These are phyloP conservation scores for Nomada fucata DNA, from an alignment of 2,888 invertebrate genomes.

Conservation along the genomic window DNA sequence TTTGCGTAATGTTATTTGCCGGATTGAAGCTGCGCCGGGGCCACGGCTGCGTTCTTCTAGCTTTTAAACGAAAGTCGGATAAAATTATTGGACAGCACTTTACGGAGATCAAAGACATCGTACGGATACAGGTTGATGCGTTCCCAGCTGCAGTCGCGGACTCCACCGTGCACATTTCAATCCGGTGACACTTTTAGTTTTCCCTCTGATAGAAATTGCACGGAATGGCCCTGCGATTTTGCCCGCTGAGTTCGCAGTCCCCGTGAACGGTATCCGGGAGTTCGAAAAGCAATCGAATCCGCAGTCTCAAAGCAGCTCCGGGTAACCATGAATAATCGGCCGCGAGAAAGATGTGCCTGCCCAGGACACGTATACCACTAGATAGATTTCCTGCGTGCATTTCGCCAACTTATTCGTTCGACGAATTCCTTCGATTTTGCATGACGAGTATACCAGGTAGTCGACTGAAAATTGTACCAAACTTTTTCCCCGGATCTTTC, in stretches of 20 bases:
- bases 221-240: neutral
- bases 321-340: slow-evolving; percentile 20
- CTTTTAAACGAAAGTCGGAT: no score
- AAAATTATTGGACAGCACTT: neutral
- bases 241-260: slow-evolving; percentile 13
- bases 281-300: slow-evolving; percentile 9
- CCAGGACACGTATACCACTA: neutral
- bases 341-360: neutral
- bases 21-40: no score
- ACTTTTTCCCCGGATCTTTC: no score
- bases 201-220: neutral
- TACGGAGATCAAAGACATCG: neutral
- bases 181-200: slow-evolving; percentile 5
- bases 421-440: neutral
- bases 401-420: neutral
- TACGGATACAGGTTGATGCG: neutral
- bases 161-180: neutral
- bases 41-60: no score
- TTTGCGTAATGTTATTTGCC: no score
- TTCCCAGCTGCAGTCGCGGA: neutral
- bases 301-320: slow-evolving; percentile 13
- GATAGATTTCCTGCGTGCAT: neutral
- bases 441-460: neutral
- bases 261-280: neutral
- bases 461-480: no score